A percentile compares a stretch with the other conserved stretches of the same genome.
Evolutionary conservation across 2,113 vertebrate genomes (phyloP).

Genomic region (Ameiurus melas): DNA sequence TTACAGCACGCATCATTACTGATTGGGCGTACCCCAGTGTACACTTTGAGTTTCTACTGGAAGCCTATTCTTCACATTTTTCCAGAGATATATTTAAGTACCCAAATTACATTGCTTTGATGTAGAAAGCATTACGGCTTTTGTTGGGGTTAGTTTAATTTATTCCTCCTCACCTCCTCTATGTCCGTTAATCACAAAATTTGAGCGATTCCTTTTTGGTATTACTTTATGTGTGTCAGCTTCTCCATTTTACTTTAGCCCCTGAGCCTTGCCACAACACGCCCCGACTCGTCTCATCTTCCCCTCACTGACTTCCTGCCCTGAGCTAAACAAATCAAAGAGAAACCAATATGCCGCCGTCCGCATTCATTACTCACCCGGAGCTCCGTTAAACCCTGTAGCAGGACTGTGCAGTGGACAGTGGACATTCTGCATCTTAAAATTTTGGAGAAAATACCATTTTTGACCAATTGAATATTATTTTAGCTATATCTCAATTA

Average conservation of each 20-base stretch:
- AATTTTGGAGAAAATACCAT: not conserved
- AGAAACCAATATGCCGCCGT: constrained; percentile 59
- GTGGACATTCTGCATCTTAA: no score
- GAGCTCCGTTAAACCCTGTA: not conserved
- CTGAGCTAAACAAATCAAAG: constrained; percentile 54
- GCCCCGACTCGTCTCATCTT: constrained; percentile 31
- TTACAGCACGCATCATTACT: not conserved
- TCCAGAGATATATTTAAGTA: not conserved
- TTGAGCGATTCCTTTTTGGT: not conserved
- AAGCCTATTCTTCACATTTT: not conserved
- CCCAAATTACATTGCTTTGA: not conserved
- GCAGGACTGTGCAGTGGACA: not conserved
- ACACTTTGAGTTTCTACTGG: not conserved
- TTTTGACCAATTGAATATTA: not conserved
- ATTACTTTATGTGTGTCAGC: not conserved
- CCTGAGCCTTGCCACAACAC: not conserved
- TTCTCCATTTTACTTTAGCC: constrained; percentile 8
- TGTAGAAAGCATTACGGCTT: not conserved
- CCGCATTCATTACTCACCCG: constrained; percentile 62
- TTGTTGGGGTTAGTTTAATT: not conserved
- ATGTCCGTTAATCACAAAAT: not conserved
- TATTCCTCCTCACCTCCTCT: not conserved
- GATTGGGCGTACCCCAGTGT: not conserved
- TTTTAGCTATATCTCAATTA: not conserved
- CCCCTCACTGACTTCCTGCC: constrained; percentile 52